Evolutionary conservation across 2,113 vertebrate species (phyloP).

Genomic region (Phaethon lepturus): DNA sequence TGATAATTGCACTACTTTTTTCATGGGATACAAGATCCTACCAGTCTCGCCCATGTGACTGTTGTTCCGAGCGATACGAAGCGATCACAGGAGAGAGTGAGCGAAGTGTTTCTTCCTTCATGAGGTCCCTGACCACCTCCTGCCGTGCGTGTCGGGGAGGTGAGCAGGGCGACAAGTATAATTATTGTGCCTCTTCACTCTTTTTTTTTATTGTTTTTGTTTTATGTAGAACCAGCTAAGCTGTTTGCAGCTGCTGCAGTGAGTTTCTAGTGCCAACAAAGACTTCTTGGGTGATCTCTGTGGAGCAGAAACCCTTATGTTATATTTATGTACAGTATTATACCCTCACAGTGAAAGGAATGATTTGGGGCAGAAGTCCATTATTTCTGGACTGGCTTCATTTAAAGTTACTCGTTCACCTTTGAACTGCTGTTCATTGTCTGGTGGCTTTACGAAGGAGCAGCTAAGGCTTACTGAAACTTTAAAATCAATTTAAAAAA

Average conservation of each 20-base stretch:
- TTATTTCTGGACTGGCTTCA: background rate
- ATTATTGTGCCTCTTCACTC: background rate
- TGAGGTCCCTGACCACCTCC: background rate
- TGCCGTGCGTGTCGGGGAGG: fast-evolving
- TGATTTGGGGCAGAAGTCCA: background rate
- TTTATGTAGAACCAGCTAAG: background rate
- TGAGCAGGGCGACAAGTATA: background rate
- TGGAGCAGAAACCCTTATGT: background rate
- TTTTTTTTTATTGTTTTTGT: background rate
- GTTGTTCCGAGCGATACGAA: background rate
- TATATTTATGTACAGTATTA: background rate
- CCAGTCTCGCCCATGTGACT: background rate
- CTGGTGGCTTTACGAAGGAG: background rate
- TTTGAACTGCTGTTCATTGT: constrained; percentile 17
- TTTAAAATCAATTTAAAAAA: constrained; percentile 45
- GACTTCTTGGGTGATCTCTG: background rate
- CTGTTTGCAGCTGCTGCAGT: background rate
- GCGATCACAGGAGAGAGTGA: background rate
- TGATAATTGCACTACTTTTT: background rate
- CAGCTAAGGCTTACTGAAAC: background rate
- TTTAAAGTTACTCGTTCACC: constrained; percentile 14
- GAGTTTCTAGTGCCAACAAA: background rate
- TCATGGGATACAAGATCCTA: fast-evolving
- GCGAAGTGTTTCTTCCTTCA: background rate
- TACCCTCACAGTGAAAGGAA: background rate